Evolutionary conservation across 23 tunicate species (phyloP), one percentile per base, ranked within the genome.

Genomic region (Phallusia fumigata): DNA sequence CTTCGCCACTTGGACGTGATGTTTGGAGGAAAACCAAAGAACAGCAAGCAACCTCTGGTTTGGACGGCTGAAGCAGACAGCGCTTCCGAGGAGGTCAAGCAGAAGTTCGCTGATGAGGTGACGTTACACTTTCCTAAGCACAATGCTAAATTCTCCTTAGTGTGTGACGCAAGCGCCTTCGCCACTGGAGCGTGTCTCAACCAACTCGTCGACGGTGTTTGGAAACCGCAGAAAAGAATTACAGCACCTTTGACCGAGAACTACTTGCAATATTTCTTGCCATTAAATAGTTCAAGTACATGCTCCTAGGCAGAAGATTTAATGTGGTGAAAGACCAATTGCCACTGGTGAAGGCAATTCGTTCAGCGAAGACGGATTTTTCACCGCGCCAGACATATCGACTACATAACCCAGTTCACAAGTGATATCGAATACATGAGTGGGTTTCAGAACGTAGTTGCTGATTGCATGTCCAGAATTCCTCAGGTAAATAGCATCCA

Each of bases 371-470:
- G 31, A 30, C 32, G 6, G 30, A 33, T 16, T 33, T 33, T 30
- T 50, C 85, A n/a, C 77, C 85, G 6, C 50, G 85, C 8, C 85
- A 82, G 35, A 65, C 85, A 65, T 33, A 16, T 82, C 52, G 31
- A 28, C 19, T 82, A 82, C 34, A 65, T 82, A 74, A 3, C 78
- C 28, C 45, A 80, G 19, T 80, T 80, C 22, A 80, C 73, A 2
- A 5, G 30, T 34, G 18, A 80, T 13, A 33, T 80, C 0, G 74
- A 80, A 33, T 53, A 51, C 22, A 18, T 80, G 31, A 80, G 19
- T 24, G 73, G 83, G 5, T 53, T 80, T 52, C 83, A 36, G 35
- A 80, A 80, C 28, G 33, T 53, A 13, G 83, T 51, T 0, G 58
- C 44, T 6, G 73, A 80, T 53, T 49, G 30, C 74, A 5, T 80